These are phyloP conservation scores for Cyprinodon variegatus DNA, from an alignment of 2,113 vertebrate genomes.

Conservation along the genomic window DNA sequence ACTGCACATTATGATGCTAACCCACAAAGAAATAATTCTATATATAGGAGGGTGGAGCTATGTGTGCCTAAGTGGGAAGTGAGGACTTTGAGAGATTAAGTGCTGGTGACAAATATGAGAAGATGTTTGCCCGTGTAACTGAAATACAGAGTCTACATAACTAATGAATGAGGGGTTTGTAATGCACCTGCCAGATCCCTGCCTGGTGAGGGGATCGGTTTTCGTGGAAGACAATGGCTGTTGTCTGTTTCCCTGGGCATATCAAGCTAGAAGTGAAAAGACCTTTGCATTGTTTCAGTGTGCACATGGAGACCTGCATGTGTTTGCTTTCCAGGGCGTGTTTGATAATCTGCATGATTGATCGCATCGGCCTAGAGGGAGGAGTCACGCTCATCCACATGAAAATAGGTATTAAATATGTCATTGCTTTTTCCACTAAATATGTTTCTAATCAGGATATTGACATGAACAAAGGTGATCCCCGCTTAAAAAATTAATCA, in stretches of 20 bases:
- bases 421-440: not conserved
- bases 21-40: not conserved
- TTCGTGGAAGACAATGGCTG: slow-evolving; percentile 62
- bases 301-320: slow-evolving; percentile 6
- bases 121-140: slow-evolving; percentile 74
- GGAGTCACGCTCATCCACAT: not conserved
- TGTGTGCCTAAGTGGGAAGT: slow-evolving; percentile 10
- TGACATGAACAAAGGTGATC: not conserved
- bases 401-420: not conserved
- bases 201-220: slow-evolving; percentile 61
- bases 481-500: not conserved
- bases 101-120: slow-evolving; percentile 65
- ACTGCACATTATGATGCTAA: not conserved
- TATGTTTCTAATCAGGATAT: not conserved
- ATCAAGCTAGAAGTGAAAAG: slow-evolving; percentile 43
- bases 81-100: slow-evolving; percentile 30
- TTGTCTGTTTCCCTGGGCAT: slow-evolving; percentile 33
- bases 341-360: slow-evolving; percentile 14
- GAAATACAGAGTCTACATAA: slow-evolving; percentile 62
- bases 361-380: not conserved
- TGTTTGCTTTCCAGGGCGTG: slow-evolving; percentile 24
- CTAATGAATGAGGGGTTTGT: slow-evolving; percentile 74
- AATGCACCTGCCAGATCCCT: slow-evolving; percentile 72
- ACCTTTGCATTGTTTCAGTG: slow-evolving; percentile 21
- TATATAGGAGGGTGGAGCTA: too few species aligned